Conservation (phyloP, 2,797 vertebrate genomes). For the Neosalanx taihuensis region DNA sequence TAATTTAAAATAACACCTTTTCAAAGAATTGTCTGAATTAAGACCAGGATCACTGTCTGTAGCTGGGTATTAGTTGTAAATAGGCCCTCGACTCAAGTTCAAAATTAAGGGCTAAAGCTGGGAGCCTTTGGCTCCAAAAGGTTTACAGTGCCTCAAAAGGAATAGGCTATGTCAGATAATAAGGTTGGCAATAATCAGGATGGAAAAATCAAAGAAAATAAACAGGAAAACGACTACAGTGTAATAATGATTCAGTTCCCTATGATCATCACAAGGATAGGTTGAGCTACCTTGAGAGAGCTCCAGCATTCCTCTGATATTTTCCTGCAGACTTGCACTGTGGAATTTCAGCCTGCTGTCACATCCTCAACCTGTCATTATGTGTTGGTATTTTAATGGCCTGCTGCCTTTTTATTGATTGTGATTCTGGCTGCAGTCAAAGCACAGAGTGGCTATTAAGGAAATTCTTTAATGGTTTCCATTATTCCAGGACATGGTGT, state of each 20-base stretch:
- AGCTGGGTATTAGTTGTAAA: too few relatives aligned
- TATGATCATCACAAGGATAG: conserved; percentile 9
- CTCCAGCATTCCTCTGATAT: conserved; percentile 8
- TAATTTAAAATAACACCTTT: too few relatives aligned
- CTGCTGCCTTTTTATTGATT: conserved; percentile 44
- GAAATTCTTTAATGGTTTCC: conserved; percentile 45
- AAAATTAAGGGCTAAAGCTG: too few relatives aligned
- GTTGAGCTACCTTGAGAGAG: conserved; percentile 24
- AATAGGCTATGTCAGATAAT: too few relatives aligned
- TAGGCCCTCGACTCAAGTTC: too few relatives aligned
- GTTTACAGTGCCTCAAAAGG: neutral
- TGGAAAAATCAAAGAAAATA: neutral
- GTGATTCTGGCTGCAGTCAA: conserved; percentile 19
- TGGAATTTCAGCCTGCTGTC: neutral
- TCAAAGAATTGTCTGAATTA: too few relatives aligned
- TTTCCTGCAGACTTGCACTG: neutral
- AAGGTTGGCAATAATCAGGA: neutral
- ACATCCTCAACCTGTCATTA: conserved; percentile 21
- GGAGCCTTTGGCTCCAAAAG: neutral
- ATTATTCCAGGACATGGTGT: conserved; percentile 46
- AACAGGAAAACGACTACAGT: neutral
- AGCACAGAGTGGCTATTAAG: conserved; percentile 13
- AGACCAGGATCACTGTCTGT: too few relatives aligned
- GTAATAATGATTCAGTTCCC: conserved; percentile 21
- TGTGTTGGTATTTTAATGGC: conserved; percentile 41